Evolutionary conservation across 2,797 vertebrate genomes (phyloP).

Genomic region (Thamnophis elegans): DNA sequence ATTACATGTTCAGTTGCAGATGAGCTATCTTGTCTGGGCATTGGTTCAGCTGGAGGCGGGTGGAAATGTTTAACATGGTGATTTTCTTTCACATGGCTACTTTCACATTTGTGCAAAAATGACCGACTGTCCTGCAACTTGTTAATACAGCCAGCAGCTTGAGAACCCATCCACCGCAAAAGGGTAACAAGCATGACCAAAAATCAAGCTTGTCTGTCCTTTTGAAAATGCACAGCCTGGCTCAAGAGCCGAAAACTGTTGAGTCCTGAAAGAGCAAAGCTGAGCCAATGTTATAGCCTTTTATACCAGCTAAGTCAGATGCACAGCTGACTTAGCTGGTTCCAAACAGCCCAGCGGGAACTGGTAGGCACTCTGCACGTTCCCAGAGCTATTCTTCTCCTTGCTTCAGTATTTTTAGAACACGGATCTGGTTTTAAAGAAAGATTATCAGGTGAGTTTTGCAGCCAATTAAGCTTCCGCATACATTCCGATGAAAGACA

Average conservation of each 20-base stretch:
- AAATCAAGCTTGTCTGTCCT: neutral
- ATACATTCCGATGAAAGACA: neutral
- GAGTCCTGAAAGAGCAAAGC: neutral
- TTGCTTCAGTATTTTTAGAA: neutral
- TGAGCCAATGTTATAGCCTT: neutral
- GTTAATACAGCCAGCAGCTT: neutral
- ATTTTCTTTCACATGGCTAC: neutral
- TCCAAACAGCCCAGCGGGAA: neutral
- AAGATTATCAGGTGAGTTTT: neutral
- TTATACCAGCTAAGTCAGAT: neutral
- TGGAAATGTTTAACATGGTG: neutral
- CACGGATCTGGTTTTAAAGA: neutral
- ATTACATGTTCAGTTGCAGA: neutral
- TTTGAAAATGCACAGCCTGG: neutral
- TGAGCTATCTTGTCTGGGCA: neutral
- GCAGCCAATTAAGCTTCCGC: neutral
- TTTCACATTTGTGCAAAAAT: neutral
- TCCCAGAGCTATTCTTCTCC: neutral
- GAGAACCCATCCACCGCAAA: neutral
- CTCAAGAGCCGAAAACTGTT: neutral
- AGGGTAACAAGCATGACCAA: neutral
- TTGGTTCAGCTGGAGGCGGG: neutral
- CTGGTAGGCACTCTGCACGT: neutral
- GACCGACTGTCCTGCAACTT: neutral
- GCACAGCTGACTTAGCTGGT: neutral